These are phyloP conservation scores for Brachionus paranguensis DNA, from an alignment of 1,140 invertebrate genomes.

Conservation along the genomic window DNA sequence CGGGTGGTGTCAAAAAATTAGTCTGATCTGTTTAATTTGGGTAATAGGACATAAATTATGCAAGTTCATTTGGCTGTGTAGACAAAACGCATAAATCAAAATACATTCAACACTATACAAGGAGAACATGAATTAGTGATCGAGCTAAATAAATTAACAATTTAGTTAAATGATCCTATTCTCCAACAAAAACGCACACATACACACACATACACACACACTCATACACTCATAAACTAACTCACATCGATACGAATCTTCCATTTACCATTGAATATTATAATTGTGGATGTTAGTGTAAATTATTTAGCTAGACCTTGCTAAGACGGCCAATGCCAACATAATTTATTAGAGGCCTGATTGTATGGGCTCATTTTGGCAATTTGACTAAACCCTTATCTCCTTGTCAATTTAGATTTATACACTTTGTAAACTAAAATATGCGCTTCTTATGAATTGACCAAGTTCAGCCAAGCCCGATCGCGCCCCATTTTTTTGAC, in stretches of 20 bases:
- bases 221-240: not conserved
- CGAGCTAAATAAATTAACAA: not conserved
- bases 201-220: not conserved
- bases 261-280: not conserved
- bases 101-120: not conserved
- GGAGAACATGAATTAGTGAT: not conserved
- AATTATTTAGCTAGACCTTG: not conserved
- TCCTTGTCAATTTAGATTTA: not conserved
- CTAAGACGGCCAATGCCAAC: not conserved
- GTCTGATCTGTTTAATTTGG: not conserved
- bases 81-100: not conserved
- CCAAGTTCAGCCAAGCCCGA: not conserved
- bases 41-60: not conserved
- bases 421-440: not conserved
- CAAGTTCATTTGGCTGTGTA: not conserved
- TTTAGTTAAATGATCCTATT: slow-evolving; percentile 5
- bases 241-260: slow-evolving; percentile 11
- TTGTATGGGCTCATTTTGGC: not conserved
- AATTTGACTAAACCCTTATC: not conserved
- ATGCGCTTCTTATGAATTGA: slow-evolving; percentile 18
- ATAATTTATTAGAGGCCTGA: not conserved
- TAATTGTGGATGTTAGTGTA: not conserved
- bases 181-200: slow-evolving; percentile 23
- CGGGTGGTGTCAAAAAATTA: no score
- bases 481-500: not conserved